Conservation (phyloP, 1,140 invertebrate genomes). For the Conopomorpha cramerella region DNA sequence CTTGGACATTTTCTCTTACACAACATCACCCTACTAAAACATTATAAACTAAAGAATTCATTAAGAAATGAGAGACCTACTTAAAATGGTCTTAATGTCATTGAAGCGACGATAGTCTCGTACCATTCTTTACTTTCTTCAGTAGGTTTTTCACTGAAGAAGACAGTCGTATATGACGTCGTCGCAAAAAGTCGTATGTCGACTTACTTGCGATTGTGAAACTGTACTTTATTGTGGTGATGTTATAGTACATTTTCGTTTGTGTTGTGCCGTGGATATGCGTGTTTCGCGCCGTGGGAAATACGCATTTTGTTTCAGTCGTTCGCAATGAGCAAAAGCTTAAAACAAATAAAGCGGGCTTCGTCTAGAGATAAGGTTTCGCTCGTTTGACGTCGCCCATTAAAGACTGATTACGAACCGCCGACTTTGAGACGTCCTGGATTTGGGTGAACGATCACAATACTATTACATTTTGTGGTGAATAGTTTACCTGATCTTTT, state of each 20-base stretch:
- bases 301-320: conserved; percentile 40
- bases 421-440: neutral
- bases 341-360: conserved; percentile 54
- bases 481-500: neutral
- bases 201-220: no score
- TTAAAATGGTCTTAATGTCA: no score
- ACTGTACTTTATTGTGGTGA: conserved; percentile 7
- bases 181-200: neutral
- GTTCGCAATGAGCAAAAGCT: conserved; percentile 47
- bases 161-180: conserved; percentile 26
- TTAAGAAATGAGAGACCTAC: no score
- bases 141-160: conserved; percentile 46
- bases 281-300: conserved; percentile 16
- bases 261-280: conserved; percentile 4
- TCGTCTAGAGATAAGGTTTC: conserved; percentile 34
- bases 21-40: no score
- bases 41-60: no score
- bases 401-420: neutral
- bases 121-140: conserved; percentile 54
- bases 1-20: no score
- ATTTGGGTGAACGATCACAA: no score
- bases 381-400: conserved; percentile 18
- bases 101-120: no score
- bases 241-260: conserved; percentile 8
- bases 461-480: no score